Evolutionary conservation across 2,113 vertebrate genomes (phyloP), one percentile per base, ranked within the genome.

Genomic region (Vicugna pacos): DNA sequence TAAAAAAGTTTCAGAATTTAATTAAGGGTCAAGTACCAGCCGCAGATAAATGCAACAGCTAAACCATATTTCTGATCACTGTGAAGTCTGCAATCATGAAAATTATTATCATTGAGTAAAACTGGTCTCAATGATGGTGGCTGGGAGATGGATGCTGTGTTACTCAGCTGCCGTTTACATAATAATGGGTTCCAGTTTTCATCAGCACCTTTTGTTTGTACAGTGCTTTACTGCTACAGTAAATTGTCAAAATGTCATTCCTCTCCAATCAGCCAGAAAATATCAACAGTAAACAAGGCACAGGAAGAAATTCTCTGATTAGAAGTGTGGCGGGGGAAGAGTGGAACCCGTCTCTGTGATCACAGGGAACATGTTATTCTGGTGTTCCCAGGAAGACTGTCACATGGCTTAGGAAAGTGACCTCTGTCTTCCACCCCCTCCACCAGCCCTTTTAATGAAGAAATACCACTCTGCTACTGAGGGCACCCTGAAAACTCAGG

Each of bases 211-310:
- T 99, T 99, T 99, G 99, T 99, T 99, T 99, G 99, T 98, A 97
- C 98, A 98, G 98, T 98, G 98, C 98, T 99, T 99, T 99, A 98
- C 98, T 98, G 99, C 99, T 99, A 99, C 98, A 99, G 99, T 98
- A 99, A 99, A 99, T 99, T 99, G 99, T 99, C 98, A 99, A 99
- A 99, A 99, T 99, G 99, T 99, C 99, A 99, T 99, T 99, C 99
- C 99, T 99, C 98, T 98, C 98, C 99, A 99, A 99, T 99, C 99
- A 99, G 97, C 98, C 97, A 98, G 98, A 99, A 99, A 98, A 99
- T 98, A 98, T 98, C 98, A 99, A 98, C 99, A 99, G 99, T 99
- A 99, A 99, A 99, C 98, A 99, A 99, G 98, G 97, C 98, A 97
- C 95, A 98, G 97, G 97, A 98, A 98, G 98, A 99, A 98, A 98